Conservation (phyloP, 2,888 invertebrate species). For the Cheilosia urbana region DNA sequence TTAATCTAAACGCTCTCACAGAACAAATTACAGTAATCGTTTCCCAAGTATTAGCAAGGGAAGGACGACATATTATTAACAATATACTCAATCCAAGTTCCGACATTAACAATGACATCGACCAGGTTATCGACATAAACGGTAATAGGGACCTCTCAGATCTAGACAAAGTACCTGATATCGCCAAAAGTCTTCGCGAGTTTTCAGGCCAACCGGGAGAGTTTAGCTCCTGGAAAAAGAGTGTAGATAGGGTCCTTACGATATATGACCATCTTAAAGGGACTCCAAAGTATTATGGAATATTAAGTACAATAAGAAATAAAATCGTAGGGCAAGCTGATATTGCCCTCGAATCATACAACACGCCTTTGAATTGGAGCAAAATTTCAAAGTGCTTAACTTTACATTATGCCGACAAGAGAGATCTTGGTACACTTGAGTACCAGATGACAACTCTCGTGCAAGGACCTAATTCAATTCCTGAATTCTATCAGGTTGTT, state of each 20-base stretch:
- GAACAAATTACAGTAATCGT: constrained; percentile 10
- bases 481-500: constrained; percentile 74
- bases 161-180: constrained; percentile 8
- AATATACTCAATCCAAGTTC: too few relatives aligned
- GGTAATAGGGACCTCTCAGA: constrained; percentile 11
- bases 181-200: constrained; percentile 10
- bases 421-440: too few relatives aligned
- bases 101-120: too few relatives aligned
- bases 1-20: constrained; percentile 3
- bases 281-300: constrained; percentile 24
- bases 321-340: constrained; percentile 24
- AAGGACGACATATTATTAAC: too few relatives aligned
- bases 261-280: constrained; percentile 10
- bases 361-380: constrained; percentile 49
- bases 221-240: constrained; percentile 41
- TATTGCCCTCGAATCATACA: constrained; percentile 15
- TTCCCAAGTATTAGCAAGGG: constrained; percentile 9
- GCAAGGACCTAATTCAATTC: too few relatives aligned
- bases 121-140: too few relatives aligned
- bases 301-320: constrained; percentile 7
- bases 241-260: constrained; percentile 12
- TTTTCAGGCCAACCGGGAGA: constrained; percentile 41
- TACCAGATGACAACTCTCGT: too few relatives aligned
- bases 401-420: too few relatives aligned
- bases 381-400: constrained; percentile 58